Conservation (phyloP, 2,797 vertebrate genomes). For the Nannoperca australis region DNA sequence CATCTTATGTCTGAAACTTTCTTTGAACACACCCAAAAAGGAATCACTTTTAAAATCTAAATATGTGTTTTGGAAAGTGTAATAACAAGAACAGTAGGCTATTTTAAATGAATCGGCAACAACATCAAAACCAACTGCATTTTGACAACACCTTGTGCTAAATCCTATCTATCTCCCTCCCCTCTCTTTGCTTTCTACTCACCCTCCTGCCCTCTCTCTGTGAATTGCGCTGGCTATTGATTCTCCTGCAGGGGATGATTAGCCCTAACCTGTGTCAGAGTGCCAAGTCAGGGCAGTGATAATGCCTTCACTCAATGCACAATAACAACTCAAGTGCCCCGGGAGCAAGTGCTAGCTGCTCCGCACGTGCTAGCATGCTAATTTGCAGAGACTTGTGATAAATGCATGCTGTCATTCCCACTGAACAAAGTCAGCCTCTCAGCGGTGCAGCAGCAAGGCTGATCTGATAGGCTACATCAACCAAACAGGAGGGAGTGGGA, state of each 20-base stretch:
- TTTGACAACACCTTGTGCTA: conserved; percentile 30
- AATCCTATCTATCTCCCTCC: conserved; percentile 52
- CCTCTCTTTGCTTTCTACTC: conserved; percentile 43
- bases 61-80: conserved; percentile 1
- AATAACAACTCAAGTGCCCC: conserved; percentile 80
- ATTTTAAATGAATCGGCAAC: conserved; percentile 18
- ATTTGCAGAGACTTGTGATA: conserved; percentile 76
- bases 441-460: conserved; percentile 52
- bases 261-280: conserved; percentile 80
- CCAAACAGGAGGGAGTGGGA: conserved; percentile 47
- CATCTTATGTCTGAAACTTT: neutral
- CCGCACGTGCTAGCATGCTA: conserved; percentile 68
- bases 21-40: conserved; percentile 1
- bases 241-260: conserved; percentile 79
- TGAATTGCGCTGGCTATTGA: conserved; percentile 74
- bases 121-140: conserved; percentile 6
- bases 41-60: neutral
- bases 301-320: conserved; percentile 81
- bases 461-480: conserved; percentile 68
- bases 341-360: conserved; percentile 60
- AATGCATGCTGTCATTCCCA: conserved; percentile 72
- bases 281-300: conserved; percentile 73
- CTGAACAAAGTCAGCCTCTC: conserved; percentile 68
- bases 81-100: too few species aligned
- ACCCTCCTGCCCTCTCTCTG: conserved; percentile 32